Percentiles rank a stretch among this genome's conserved stretches.
phyloP scores from a whole-genome alignment of 2,888 invertebrate genomes.

The Meiosimyza decipiens region DNA sequence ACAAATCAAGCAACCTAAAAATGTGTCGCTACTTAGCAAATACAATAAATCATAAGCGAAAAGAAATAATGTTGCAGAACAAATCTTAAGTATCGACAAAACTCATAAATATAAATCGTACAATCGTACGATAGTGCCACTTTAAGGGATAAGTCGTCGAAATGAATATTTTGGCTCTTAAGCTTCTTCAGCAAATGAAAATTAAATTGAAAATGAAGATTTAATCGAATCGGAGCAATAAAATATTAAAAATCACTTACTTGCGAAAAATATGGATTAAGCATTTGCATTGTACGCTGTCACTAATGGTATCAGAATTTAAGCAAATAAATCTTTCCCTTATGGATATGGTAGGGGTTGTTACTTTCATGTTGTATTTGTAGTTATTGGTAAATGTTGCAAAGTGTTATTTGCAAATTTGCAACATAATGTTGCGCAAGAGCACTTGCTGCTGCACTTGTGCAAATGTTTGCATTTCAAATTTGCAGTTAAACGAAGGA shows the following conservation, averaged over 20 bases:
- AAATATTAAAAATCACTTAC: constrained; percentile 31
- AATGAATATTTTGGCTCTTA: too few relatives aligned
- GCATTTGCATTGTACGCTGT: not conserved
- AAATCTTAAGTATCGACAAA: not conserved
- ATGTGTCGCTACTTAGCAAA: too few relatives aligned
- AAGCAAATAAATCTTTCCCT: not conserved
- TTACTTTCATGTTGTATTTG: not conserved
- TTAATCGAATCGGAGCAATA: not conserved
- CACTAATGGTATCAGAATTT: not conserved
- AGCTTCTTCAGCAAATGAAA: not conserved
- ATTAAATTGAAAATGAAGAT: constrained; percentile 28
- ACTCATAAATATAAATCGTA: too few relatives aligned
- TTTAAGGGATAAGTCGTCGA: too few relatives aligned
- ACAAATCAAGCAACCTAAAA: too few relatives aligned
- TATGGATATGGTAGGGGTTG: not conserved
- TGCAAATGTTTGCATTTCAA: constrained; percentile 44
- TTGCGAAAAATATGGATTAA: constrained; percentile 19
- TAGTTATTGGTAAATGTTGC: not conserved
- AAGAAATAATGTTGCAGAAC: not conserved
- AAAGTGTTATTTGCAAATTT: constrained; percentile 32
- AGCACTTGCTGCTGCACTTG: constrained; percentile 37
- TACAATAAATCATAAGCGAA: too few relatives aligned
- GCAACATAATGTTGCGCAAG: constrained; percentile 25
- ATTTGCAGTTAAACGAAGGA: constrained; percentile 20
- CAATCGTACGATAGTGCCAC: too few relatives aligned